Conservation (phyloP, 2,797 vertebrate genomes). For the Sebastes hubbsi region DNA sequence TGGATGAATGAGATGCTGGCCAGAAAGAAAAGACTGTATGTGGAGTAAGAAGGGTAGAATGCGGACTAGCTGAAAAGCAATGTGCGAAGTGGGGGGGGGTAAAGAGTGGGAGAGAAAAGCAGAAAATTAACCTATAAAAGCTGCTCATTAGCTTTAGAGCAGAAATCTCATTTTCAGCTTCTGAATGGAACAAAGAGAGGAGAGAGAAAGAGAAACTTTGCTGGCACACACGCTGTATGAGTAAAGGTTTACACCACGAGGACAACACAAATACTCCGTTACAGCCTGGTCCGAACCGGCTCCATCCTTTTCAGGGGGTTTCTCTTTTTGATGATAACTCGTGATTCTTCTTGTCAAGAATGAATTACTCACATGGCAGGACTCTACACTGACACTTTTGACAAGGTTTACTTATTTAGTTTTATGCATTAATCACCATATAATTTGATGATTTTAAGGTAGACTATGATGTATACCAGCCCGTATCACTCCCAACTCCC, state of each 20-base stretch:
- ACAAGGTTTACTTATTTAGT: too few species aligned
- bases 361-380: background rate
- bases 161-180: conserved; percentile 50
- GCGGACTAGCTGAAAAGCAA: conserved; percentile 1
- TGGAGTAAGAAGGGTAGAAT: background rate
- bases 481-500: too few species aligned
- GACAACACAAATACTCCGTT: background rate
- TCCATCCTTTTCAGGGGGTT: background rate
- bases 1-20: conserved; percentile 33
- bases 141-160: conserved; percentile 55
- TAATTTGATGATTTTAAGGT: too few species aligned
- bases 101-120: conserved; percentile 10
- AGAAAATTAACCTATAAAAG: conserved; percentile 37
- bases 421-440: too few species aligned
- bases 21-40: conserved; percentile 5
- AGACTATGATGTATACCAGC: too few species aligned
- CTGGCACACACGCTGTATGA: conserved; percentile 11
- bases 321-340: background rate
- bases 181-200: conserved; percentile 28
- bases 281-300: background rate
- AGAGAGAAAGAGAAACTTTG: background rate
- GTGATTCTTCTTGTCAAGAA: background rate
- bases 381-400: background rate
- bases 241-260: background rate
- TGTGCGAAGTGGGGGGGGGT: background rate